A percentile compares a stretch with the other conserved stretches of the same genome.
Conservation (phyloP, 64 coral and sea anemone species). For the Cladopsammia gracilis region DNA sequence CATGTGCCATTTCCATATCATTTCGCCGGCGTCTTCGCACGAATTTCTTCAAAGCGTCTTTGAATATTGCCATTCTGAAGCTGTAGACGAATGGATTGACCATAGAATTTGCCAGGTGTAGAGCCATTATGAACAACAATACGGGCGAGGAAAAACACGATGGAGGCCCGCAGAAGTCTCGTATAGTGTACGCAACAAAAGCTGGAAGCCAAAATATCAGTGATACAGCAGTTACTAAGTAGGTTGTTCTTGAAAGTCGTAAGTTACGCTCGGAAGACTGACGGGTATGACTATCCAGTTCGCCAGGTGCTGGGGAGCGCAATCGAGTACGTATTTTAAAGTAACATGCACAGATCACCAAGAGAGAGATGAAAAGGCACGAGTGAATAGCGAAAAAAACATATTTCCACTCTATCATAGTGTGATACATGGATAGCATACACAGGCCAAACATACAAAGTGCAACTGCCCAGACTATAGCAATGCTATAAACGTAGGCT, state of each 20-base stretch:
- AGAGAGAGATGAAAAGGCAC: background rate
- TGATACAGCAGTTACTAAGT: background rate
- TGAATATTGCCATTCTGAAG: background rate
- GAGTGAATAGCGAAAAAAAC: background rate
- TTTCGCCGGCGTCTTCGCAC: background rate
- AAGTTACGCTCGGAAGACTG: background rate
- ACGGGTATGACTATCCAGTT: background rate
- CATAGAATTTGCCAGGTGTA: conserved; percentile 5
- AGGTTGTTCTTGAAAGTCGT: background rate
- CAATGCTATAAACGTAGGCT: background rate
- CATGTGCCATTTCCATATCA: background rate
- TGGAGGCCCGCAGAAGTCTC: background rate
- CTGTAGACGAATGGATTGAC: conserved; percentile 19
- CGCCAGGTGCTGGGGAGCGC: background rate
- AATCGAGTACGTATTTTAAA: conserved; percentile 2
- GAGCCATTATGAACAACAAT: background rate
- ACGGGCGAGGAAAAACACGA: background rate
- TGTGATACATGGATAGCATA: too few relatives aligned
- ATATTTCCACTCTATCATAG: background rate
- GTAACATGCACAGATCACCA: background rate
- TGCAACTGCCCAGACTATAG: background rate
- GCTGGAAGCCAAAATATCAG: background rate
- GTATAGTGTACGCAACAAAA: background rate
- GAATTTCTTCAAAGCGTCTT: background rate
- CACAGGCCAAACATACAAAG: too few relatives aligned